Evolutionary conservation across 2,797 vertebrate species (phyloP).

Genomic region (Pyrocephalus nanus): DNA sequence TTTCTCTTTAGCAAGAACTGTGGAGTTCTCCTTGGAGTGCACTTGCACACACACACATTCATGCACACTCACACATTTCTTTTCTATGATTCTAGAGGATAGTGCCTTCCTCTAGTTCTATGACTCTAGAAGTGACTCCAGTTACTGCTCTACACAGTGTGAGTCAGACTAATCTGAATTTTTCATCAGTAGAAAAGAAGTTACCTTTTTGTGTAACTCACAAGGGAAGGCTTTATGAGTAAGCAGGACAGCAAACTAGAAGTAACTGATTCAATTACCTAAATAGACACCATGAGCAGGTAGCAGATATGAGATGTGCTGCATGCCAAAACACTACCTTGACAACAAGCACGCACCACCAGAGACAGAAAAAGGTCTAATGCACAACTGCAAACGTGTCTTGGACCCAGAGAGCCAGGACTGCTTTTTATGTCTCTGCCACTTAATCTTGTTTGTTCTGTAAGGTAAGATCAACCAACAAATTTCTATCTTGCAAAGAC

Average conservation of each 20-base stretch:
- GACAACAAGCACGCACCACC: rapidly evolving
- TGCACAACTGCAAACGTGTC: background rate
- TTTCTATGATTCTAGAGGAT: background rate
- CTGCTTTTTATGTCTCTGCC: background rate
- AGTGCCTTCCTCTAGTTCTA: background rate
- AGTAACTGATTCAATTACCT: background rate
- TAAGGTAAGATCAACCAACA: background rate
- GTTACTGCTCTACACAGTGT: background rate
- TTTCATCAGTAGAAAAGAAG: background rate
- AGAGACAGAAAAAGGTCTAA: background rate
- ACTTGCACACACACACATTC: too few species aligned
- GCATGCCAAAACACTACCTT: background rate
- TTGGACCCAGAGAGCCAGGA: background rate
- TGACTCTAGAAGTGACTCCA: background rate
- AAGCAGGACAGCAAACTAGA: background rate
- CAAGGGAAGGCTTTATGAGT: background rate
- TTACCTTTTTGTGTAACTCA: background rate
- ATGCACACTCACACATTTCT: background rate
- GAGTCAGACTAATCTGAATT: background rate
- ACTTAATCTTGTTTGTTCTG: constrained; percentile 16
- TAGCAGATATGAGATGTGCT: background rate
- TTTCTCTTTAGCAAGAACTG: background rate
- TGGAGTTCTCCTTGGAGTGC: background rate
- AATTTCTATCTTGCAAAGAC: constrained; percentile 20
- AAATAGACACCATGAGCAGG: background rate